phyloP scores from a whole-genome alignment of 2,113 vertebrate genomes.

The Cyanoderma ruficeps region DNA sequence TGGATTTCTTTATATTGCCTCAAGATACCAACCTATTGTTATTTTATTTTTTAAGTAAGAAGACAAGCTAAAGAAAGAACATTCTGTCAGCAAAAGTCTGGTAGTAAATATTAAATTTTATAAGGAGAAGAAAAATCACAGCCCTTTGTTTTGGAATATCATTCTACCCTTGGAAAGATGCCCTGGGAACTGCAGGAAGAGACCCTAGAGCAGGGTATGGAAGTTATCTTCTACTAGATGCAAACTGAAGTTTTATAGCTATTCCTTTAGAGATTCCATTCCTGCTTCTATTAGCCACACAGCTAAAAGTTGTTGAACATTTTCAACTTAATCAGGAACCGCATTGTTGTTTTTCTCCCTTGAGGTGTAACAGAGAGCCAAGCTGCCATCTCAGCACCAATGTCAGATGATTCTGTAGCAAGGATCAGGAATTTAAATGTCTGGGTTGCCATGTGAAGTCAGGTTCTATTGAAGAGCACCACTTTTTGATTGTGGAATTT shows the following conservation, averaged over 20 bases:
- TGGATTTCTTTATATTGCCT: background rate
- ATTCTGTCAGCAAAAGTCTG: background rate
- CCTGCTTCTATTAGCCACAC: background rate
- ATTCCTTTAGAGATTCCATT: background rate
- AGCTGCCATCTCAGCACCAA: background rate
- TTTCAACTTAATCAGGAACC: background rate
- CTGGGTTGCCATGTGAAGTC: background rate
- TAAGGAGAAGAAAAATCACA: background rate
- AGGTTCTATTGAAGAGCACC: background rate
- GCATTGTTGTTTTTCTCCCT: background rate
- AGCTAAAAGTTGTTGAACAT: background rate
- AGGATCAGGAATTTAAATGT: background rate
- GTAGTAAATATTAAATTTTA: background rate
- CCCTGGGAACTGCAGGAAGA: background rate
- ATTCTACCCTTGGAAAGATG: background rate
- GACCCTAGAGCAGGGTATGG: background rate
- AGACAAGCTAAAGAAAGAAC: background rate
- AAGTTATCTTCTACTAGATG: background rate
- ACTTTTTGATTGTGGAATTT: background rate
- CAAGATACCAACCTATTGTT: background rate
- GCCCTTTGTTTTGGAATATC: background rate
- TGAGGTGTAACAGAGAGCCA: background rate
- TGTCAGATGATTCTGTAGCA: background rate
- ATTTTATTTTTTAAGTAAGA: background rate
- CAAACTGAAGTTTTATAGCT: background rate